Base-by-base conservation (phyloP, 2,888 invertebrate species). In the Fragum whitleyi region DNA sequence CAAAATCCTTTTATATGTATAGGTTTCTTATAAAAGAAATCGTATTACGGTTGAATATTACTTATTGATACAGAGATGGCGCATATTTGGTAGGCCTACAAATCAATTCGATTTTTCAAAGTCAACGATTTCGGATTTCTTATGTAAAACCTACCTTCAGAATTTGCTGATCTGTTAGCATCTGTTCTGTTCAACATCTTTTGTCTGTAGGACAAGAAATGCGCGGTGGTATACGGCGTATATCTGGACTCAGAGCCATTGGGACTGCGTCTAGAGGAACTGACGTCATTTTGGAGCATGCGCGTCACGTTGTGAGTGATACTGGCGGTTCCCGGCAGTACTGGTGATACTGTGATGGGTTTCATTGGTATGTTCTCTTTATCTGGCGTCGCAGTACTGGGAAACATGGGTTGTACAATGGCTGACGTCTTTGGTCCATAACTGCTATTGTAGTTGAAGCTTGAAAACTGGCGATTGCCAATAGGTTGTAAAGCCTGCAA, bases 221-320 rank as follows among this genome's bases (percentile, higher is more conserved):
- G 79, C 26, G 74, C 71, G 26, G 72, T 79, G 36, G 75, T 75
- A 57, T 79, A 80, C 6, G 72, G 77, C 19, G 72, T 59, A 36
- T 68, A 77, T 65, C 42, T 65, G 26, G 9, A 6, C 5, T 65
- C 65, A 9, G 39, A 14, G 16, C 28, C 21, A 55, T 21, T 68
- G 16, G 69, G 75, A 26, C 69, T 29, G 23, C 57, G 53, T 39
- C 28, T 70, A 1, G 26, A 42, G 21, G 23, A 19, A 28, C 11
- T 47, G 42, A 28, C 53, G 21, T 72, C 23, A 32, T 82, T 74
- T 28, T 57, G 53, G 39, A 83, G 79, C 75, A 83, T 71, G 77
- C 77, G 72, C 51, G 81, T 77, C 21, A 83, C 79, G 76, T 81
- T 81, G 74, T 79, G 81, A 23, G 79, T 81, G 32, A 81, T 69